Conservation (phyloP, 1,140 invertebrate species). For the Brachionus rubens region DNA sequence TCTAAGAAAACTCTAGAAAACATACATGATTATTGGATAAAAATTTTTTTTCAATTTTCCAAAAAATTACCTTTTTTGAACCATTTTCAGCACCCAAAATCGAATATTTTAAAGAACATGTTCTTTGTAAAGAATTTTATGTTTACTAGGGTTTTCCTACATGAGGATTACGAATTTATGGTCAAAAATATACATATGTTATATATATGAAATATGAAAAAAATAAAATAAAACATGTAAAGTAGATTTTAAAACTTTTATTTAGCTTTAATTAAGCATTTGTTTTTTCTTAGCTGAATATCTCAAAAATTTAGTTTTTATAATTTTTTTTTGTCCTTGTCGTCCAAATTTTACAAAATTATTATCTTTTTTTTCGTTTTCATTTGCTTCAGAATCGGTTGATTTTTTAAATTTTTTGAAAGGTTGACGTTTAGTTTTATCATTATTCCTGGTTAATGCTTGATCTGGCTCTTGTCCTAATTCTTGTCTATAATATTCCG, state of each 20-base stretch:
- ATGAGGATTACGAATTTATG: too few species aligned
- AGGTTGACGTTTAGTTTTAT: not conserved
- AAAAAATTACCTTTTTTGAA: too few species aligned
- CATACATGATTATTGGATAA: too few species aligned
- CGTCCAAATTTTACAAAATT: not conserved
- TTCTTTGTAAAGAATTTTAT: too few species aligned
- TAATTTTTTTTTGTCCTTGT: not conserved
- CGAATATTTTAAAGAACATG: too few species aligned
- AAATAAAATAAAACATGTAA: too few species aligned
- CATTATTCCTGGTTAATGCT: conserved; percentile 61
- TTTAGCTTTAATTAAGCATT: not conserved
- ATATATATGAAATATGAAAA: too few species aligned
- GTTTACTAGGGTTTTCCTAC: too few species aligned
- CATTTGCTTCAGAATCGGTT: not conserved
- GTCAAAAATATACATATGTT: too few species aligned
- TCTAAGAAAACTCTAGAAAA: too few species aligned
- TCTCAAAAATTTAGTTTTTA: conserved; percentile 4
- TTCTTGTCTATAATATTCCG: conserved; percentile 77
- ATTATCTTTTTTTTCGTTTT: not conserved
- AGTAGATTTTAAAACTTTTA: conserved; percentile 17
- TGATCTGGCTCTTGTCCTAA: conserved; percentile 79
- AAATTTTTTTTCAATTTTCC: too few species aligned
- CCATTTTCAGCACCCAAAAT: too few species aligned
- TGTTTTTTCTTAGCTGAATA: conserved; percentile 28
- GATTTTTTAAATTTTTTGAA: not conserved